These are phyloP conservation scores for Malthinus flaveolus DNA, from an alignment of 2,888 invertebrate genomes.

Conservation along the genomic window DNA sequence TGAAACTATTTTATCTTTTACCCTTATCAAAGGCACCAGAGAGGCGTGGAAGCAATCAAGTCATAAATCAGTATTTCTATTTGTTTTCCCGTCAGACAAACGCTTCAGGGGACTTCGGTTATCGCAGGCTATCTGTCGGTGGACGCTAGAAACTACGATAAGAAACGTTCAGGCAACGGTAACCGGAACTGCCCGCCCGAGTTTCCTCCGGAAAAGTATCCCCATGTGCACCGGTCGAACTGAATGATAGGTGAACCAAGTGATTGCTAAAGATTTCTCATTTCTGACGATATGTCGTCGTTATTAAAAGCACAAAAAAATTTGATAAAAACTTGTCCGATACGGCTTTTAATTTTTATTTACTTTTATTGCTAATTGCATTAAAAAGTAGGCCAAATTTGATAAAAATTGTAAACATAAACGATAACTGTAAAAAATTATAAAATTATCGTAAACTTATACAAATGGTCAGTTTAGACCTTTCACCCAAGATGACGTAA, in stretches of 20 bases:
- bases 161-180: constrained; percentile 41
- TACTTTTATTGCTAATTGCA: constrained; percentile 2
- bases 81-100: constrained; percentile 35
- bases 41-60: constrained; percentile 42
- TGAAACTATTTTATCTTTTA: constrained; percentile 37
- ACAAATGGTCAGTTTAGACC: constrained; percentile 4
- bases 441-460: constrained; percentile 3
- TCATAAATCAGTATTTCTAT: constrained; percentile 45
- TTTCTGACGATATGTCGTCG: not conserved
- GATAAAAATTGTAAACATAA: not conserved
- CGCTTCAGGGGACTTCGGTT: constrained; percentile 32
- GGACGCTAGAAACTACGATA: constrained; percentile 42
- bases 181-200: constrained; percentile 45
- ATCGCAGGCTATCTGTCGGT: constrained; percentile 44
- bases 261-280: constrained; percentile 38
- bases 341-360: not conserved
- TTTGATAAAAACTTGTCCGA: not conserved
- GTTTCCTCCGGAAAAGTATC: constrained; percentile 41
- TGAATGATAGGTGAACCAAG: constrained; percentile 34
- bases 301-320: not conserved
- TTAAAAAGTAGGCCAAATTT: constrained; percentile 7
- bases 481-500: constrained; percentile 12
- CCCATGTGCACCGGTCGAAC: constrained; percentile 27
- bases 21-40: constrained; percentile 38
- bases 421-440: constrained; percentile 6